Evolutionary conservation across 2,113 vertebrate genomes (phyloP), one percentile per base, ranked within the genome.

Genomic region (Seriola rivoliana): DNA sequence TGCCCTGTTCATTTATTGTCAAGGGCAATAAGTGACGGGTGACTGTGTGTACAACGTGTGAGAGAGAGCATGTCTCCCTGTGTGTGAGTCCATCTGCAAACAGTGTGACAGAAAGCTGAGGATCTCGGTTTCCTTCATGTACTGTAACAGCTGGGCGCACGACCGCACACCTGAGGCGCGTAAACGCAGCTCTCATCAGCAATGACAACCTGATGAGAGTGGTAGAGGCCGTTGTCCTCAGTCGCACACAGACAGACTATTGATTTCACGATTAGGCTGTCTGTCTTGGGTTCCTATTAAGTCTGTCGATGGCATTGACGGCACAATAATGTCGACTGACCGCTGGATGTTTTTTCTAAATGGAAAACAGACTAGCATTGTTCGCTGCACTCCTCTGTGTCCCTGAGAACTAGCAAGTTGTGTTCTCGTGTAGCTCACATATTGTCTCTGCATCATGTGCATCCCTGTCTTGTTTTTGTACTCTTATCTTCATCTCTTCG

Each of bases 221-320:
- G 3, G 62, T 16, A 16, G 71, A 85, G 72, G 52, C 62, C 69
- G 81, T 48, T 78, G 90, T 85, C 81, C 82, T 63, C 75, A 73
- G 70, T 57, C 29, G 14, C 80, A 71, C 71, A 38, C 74, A 91
- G 91, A 72, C 82, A 84, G 86, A 87, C 85, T 88, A 91, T 93
- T 92, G 92, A 93, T 92, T 91, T 71, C 75, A 34, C 21, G 87
- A 93, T 94, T 91, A 91, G 69, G 70, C 72, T 71, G 90, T 93
- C 92, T 89, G 90, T 88, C 88, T 86, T 60, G 50, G 68, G 40
- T 54, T 88, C 78, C 89, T 77, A 88, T 88, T 90, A 80, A 81
- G 73, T 84, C 78, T 25, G 81, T 87, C 84, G 44, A 90, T 90
- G 81, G 69, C 66, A 89, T 86, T 23, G 89, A 85, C 34, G 0